A percentile compares a stretch with the other conserved stretches of the same genome.
These are phyloP conservation scores for Xylocampa areola DNA, from an alignment of 2,888 invertebrate genomes.

Conservation along the genomic window DNA sequence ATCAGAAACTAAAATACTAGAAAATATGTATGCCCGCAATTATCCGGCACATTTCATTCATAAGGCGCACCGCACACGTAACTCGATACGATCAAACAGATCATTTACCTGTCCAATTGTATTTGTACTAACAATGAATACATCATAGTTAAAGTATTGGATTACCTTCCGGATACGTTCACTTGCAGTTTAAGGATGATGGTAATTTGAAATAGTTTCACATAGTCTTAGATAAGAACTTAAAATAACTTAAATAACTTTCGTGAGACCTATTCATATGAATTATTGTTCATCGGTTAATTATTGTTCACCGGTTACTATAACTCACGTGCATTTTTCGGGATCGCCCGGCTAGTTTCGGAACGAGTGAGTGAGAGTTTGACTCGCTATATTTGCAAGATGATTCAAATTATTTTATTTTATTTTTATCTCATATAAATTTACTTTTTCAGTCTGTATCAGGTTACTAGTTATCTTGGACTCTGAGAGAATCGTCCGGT, in stretches of 20 bases:
- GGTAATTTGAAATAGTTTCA: slow-evolving; percentile 10
- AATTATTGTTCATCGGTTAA: no score
- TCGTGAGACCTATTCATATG: no score
- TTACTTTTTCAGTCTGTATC: no score
- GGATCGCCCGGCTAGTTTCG: no score
- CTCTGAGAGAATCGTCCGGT: no score
- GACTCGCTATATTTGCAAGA: no score
- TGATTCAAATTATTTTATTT: no score
- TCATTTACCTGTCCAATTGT: slow-evolving; percentile 81
- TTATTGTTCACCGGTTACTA: no score
- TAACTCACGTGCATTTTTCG: no score
- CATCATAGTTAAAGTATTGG: slow-evolving; percentile 75
- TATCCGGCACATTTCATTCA: slow-evolving; percentile 65
- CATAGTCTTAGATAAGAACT: slow-evolving; percentile 18
- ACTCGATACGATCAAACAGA: slow-evolving; percentile 69
- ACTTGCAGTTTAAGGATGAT: slow-evolving; percentile 28
- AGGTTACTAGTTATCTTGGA: no score
- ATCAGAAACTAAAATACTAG: slow-evolving; percentile 1
- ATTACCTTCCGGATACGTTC: slow-evolving; percentile 78
- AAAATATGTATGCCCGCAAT: slow-evolving; percentile 43
- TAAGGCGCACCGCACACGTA: slow-evolving; percentile 67
- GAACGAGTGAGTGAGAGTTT: no score
- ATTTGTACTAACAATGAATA: slow-evolving; percentile 74
- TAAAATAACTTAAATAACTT: slow-evolving; percentile 1
- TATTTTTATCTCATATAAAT: no score